phyloP scores from a whole-genome alignment of 2,113 vertebrate genomes.

The Centropus bengalensis region DNA sequence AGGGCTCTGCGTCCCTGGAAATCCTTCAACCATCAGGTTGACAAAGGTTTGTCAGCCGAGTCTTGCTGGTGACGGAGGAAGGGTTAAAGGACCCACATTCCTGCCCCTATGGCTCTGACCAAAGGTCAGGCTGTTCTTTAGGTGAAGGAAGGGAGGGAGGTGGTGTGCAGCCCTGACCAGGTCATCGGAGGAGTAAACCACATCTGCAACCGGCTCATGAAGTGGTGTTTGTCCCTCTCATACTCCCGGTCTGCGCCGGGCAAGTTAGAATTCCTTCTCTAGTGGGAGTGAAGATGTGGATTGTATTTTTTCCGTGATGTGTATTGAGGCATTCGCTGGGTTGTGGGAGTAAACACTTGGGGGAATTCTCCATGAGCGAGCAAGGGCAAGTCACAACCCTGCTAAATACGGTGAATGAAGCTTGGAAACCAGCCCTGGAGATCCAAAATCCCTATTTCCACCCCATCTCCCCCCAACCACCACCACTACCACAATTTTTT shows the following conservation, averaged over 20 bases:
- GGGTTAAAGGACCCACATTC: conserved; percentile 69
- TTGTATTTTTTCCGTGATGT: conserved; percentile 76
- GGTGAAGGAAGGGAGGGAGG: conserved; percentile 67
- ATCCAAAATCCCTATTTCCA: conserved; percentile 35
- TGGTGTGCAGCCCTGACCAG: conserved; percentile 46
- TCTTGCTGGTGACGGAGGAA: not conserved
- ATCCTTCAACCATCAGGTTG: not conserved
- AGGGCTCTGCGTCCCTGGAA: not conserved
- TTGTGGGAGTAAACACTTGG: conserved; percentile 72
- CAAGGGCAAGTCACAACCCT: conserved; percentile 67
- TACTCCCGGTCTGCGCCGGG: conserved; percentile 55
- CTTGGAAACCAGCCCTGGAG: conserved; percentile 10
- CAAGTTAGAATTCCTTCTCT: conserved; percentile 71
- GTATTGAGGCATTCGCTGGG: conserved; percentile 75
- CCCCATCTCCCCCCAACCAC: not conserved
- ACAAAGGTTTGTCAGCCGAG: fast-evolving
- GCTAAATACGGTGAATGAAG: conserved; percentile 60
- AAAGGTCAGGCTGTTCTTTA: conserved; percentile 68
- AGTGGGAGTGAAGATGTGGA: conserved; percentile 78
- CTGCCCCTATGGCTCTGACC: conserved; percentile 20
- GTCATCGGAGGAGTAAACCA: conserved; percentile 59
- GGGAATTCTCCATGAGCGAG: conserved; percentile 73
- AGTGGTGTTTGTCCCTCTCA: conserved; percentile 50
- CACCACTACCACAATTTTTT: not conserved
- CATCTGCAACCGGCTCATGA: conserved; percentile 57